These are phyloP conservation scores for Zhuqinia jingwanae DNA, from an alignment of 2,888 invertebrate species.

Conservation along the genomic window DNA sequence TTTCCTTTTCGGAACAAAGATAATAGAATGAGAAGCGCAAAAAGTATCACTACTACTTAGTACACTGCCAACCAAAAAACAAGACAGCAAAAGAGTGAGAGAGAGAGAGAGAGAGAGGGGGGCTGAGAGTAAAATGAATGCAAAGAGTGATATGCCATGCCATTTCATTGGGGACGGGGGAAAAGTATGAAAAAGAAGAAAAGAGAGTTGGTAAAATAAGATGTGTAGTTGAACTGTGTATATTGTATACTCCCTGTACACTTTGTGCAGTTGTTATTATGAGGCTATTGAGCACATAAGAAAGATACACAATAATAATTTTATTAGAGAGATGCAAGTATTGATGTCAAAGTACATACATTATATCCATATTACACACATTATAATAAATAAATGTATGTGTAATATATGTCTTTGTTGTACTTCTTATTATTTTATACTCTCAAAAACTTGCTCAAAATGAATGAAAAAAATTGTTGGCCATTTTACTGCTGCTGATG, in stretches of 20 bases:
- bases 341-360: background rate
- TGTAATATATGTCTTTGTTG: constrained; percentile 7
- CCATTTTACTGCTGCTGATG: constrained; percentile 46
- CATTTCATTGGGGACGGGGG: constrained; percentile 56
- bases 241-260: constrained; percentile 19
- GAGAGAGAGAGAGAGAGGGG: background rate
- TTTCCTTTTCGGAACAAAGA: constrained; percentile 14
- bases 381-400: no score
- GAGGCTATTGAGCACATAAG: no score
- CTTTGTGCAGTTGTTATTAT: no score
- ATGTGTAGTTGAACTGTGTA: background rate
- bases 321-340: constrained; percentile 1
- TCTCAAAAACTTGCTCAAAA: constrained; percentile 19
- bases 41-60: constrained; percentile 21
- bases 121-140: constrained; percentile 22
- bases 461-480: constrained; percentile 2
- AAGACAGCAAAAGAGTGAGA: background rate
- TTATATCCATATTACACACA: constrained; percentile 2
- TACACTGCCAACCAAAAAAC: background rate
- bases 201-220: constrained; percentile 26
- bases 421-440: background rate
- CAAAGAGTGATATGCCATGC: constrained; percentile 54
- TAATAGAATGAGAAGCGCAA: constrained; percentile 32
- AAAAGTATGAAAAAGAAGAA: constrained; percentile 46
- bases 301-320: background rate